Evolutionary conservation across 2,888 invertebrate species (phyloP), one percentile per base, ranked within the genome.

Genomic region (Xestia rhomboidea): DNA sequence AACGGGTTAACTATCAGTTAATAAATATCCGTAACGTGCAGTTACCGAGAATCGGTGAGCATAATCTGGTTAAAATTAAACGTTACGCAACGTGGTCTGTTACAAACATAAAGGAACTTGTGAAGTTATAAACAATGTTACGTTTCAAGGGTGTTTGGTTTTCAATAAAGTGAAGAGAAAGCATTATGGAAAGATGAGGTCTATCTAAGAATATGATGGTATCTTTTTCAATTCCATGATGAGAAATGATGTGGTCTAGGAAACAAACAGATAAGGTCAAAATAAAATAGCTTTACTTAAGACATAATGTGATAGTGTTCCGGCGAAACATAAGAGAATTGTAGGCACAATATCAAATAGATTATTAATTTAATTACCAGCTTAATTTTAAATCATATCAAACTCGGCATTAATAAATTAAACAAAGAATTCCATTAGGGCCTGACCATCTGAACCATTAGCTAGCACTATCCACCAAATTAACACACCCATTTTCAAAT

Each of bases 1-100:
- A 87, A 79, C 86, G 87, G 90, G 91, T 92, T 93, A 92, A 94
- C 93, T 92, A 89, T 90, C 90, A 83, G 91, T 91, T 92, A 92
- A 91, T 91, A 92, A 92, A 93, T 92, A 91, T 88, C 88, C 81
- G 88, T 85, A 89, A 88, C 87, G 67, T 77, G 76, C 85, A 84
- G 87, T 89, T 93, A 92, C 91, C 81, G 73, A 87, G 93, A 93
- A 93, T 87, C 88, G 86, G 87, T 88, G 88, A 86, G 82, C 84
- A 88, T 85, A 82, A 84, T 85, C 78, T 77, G 88, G 91, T 91
- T 92, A 90, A 90, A 91, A 84, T 91, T 92, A 92, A 90, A 88
- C 84, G 71, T 88, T 89, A 80, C 83, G 82, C 82, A 83, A 87
- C 76, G 68, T 64, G 68, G 67, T 57, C 72, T 81, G 73, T 83